Evolutionary conservation across 2,797 vertebrate genomes (phyloP), one percentile per base, ranked within the genome.

Genomic region (Hyperoplus lanceolatus): DNA sequence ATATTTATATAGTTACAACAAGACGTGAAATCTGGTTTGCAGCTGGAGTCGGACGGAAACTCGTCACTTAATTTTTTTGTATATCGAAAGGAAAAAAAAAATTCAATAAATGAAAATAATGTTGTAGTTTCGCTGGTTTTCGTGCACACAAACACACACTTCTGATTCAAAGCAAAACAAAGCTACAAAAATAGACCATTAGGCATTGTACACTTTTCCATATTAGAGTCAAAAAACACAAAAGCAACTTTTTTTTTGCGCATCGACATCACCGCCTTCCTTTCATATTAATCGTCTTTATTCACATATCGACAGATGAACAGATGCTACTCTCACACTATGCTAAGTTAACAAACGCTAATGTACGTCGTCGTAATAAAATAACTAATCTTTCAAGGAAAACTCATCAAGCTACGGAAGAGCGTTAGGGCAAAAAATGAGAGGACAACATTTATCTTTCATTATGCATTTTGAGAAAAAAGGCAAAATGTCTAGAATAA

Each of bases 161-260:
- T 73, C 56, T 11, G n/a, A 58, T 60, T 72, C 73, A 81, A 77
- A 86, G 50, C 63, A 75, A 81, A 60, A 64, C 18, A 64, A 78
- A 73, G 74, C 75, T 90, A 92, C 80, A 94, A 91, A 93, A 93
- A 92, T 88, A 90, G 87, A 85, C 42, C 69, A 36, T 75, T 45
- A 29, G 8, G 53, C 67, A 48, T 67, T 86, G 82, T 51, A 73
- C 64, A 79, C 64, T 75, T 57, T 66, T 29, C 3, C 29, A 29
- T 29, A 29, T 29, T 29, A 3, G 29, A 29, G 29, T 29, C 29
- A 29, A 29, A 59, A 70, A 66, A 79, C 13, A 59, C 67, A 70
- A 81, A 57, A 70, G 2, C 16, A 55, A 54, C 36, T 29, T 29
- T 29, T 21, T 21, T 29, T 79, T 66, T 70, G 55, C 68, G 42